Evolutionary conservation across 2,888 invertebrate genomes (phyloP).

Genomic region (Amphipyra tragopoginis): DNA sequence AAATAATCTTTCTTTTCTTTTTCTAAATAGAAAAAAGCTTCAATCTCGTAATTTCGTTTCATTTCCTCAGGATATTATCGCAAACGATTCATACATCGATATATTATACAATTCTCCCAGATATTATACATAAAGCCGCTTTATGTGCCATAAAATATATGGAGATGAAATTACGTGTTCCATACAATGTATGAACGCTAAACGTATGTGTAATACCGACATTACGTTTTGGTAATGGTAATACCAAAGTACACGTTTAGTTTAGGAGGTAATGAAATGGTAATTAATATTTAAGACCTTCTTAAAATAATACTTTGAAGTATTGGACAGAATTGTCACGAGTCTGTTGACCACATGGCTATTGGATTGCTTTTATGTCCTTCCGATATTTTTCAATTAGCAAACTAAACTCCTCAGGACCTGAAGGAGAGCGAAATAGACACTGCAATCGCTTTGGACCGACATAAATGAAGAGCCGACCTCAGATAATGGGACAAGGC

Average conservation of each 20-base stretch:
- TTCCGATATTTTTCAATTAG: no score
- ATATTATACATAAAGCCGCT: constrained; percentile 51
- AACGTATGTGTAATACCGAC: constrained; percentile 38
- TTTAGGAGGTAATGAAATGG: constrained; percentile 28
- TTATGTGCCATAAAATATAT: constrained; percentile 53
- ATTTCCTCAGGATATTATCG: constrained; percentile 34
- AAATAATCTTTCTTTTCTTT: no score
- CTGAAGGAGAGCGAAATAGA: no score
- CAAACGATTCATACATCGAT: constrained; percentile 45
- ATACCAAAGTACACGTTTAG: constrained; percentile 14
- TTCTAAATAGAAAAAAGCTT: constrained; percentile 2
- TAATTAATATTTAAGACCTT: constrained; percentile 20
- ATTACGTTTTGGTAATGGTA: constrained; percentile 31
- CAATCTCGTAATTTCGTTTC: constrained; percentile 8
- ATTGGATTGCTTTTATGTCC: not conserved
- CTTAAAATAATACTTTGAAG: constrained; percentile 13
- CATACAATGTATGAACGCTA: constrained; percentile 49
- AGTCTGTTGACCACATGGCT: not conserved
- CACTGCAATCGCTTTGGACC: no score
- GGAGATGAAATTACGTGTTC: constrained; percentile 51
- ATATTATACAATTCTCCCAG: constrained; percentile 36
- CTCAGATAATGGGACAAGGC: no score
- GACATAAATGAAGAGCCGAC: no score
- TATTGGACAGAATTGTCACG: not conserved
- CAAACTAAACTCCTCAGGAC: no score